Evolutionary conservation across 2,888 invertebrate species (phyloP).

Genomic region (Parnassius glacialis): DNA sequence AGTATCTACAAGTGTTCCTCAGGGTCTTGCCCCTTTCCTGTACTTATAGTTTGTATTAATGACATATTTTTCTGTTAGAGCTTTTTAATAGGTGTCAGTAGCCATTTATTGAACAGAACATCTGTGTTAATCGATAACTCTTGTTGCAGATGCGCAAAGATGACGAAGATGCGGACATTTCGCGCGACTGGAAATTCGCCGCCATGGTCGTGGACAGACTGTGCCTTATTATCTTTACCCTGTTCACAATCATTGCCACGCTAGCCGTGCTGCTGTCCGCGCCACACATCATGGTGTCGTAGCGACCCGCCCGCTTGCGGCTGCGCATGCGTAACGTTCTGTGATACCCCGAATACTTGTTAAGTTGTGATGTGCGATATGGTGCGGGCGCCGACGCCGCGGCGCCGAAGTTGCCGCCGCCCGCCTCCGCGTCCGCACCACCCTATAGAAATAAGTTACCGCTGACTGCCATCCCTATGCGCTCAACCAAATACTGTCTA

Average conservation of each 20-base stretch:
- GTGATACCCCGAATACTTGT: conserved; percentile 86
- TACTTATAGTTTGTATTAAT: too few relatives aligned
- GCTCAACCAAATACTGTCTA: conserved; percentile 69
- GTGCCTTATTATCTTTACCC: conserved; percentile 99
- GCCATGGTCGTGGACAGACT: conserved; percentile 99
- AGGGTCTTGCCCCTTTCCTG: too few relatives aligned
- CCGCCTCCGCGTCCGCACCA: conserved; percentile 69
- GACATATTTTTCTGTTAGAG: not conserved
- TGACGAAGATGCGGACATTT: conserved; percentile 95
- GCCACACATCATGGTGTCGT: conserved; percentile 97
- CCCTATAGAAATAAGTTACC: conserved; percentile 75
- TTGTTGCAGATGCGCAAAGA: conserved; percentile 92
- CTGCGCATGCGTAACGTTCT: conserved; percentile 81
- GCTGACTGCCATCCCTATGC: conserved; percentile 71
- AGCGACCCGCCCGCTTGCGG: conserved; percentile 82
- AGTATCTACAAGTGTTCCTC: too few relatives aligned
- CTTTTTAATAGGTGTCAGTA: not conserved
- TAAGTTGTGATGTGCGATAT: conserved; percentile 83
- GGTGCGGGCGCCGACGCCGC: conserved; percentile 72
- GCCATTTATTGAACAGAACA: not conserved
- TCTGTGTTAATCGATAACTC: not conserved
- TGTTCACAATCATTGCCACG: conserved; percentile 98
- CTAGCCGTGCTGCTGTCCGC: conserved; percentile 98
- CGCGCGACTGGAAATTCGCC: conserved; percentile 99
- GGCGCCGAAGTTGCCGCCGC: conserved; percentile 68